A percentile compares a stretch with the other conserved stretches of the same genome.
Conservation (phyloP, 2,888 invertebrate genomes). For the Cryptus armator region DNA sequence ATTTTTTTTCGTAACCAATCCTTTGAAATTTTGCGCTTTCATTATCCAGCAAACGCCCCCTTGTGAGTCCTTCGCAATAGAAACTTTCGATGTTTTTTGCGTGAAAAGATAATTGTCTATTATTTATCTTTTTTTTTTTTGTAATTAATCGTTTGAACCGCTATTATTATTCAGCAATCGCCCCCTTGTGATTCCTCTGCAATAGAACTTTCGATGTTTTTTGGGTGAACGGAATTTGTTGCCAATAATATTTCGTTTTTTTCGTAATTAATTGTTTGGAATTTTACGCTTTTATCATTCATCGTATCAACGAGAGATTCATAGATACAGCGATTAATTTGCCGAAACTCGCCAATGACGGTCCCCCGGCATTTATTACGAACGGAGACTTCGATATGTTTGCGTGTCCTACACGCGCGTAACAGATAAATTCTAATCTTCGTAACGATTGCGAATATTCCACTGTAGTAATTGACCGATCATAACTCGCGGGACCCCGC, state of each 20-base stretch:
- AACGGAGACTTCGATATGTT: conserved; percentile 56
- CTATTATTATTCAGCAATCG: not conserved
- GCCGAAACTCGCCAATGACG: not conserved
- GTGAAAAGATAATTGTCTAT: too few species aligned
- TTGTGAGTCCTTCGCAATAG: too few species aligned
- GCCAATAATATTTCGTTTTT: too few species aligned
- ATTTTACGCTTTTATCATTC: too few species aligned
- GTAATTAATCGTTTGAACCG: not conserved
- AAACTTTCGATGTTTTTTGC: too few species aligned
- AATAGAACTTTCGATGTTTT: too few species aligned
- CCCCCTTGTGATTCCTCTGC: too few species aligned
- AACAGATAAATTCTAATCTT: conserved; percentile 67
- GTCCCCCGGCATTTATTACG: not conserved
- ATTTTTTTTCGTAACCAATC: conserved; percentile 5
- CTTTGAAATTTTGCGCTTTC: conserved; percentile 36
- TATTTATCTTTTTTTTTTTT: too few species aligned
- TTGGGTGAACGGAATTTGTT: too few species aligned
- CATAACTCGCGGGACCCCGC: conserved; percentile 33
- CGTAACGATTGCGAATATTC: conserved; percentile 20
- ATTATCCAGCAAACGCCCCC: not conserved
- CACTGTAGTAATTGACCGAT: conserved; percentile 40
- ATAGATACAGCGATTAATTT: too few species aligned
- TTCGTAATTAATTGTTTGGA: too few species aligned
- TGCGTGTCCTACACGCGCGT: conserved; percentile 56
- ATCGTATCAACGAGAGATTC: too few species aligned